phyloP scores from a whole-genome alignment of 2,113 vertebrate genomes.

The Dolichallabes microphthalmus region DNA sequence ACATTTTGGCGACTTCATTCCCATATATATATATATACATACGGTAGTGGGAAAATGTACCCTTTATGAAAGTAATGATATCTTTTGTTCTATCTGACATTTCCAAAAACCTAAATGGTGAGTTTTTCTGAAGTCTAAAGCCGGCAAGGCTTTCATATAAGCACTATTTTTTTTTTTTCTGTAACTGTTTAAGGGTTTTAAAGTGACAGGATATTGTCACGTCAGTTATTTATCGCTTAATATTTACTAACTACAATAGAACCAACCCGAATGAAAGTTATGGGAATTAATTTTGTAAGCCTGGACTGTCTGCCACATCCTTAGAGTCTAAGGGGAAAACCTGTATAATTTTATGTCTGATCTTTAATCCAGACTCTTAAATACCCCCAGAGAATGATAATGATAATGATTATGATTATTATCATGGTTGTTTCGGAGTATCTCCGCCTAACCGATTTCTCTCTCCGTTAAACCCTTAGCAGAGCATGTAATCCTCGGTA shows the following conservation, averaged over 20 bases:
- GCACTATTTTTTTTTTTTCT: no score
- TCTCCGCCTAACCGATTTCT: neutral
- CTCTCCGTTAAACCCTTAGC: neutral
- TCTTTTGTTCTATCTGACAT: no score
- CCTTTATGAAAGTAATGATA: no score
- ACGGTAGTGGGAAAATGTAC: no score
- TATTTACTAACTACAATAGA: neutral
- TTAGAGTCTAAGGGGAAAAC: neutral
- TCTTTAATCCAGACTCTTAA: neutral
- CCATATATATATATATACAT: no score
- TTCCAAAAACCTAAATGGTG: no score
- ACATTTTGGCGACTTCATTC: no score
- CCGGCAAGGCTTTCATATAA: no score
- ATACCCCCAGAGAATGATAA: neutral
- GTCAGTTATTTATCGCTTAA: neutral
- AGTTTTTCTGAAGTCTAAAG: no score
- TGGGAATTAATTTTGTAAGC: no score
- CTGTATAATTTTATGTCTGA: neutral
- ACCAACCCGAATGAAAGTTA: neutral
- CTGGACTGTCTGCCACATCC: neutral
- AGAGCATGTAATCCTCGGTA: slow-evolving; percentile 23
- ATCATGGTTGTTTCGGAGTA: neutral
- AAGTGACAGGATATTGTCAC: neutral
- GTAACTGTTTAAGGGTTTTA: neutral
- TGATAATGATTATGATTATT: neutral